These are phyloP conservation scores for Strigamia maritima DNA, from an alignment of 2,888 invertebrate genomes.

Conservation along the genomic window DNA sequence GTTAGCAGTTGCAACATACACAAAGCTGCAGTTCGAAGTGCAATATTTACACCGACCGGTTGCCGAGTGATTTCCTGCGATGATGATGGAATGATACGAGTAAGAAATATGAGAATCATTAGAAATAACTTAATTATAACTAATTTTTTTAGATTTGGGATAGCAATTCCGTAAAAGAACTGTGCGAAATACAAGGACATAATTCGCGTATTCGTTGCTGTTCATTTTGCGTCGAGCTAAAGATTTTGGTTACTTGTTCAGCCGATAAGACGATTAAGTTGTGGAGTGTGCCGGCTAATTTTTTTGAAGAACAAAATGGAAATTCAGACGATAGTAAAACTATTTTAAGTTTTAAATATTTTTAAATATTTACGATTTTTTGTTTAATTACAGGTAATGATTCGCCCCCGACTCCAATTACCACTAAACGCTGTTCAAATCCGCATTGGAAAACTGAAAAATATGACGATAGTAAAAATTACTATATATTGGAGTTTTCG, in stretches of 20 bases:
- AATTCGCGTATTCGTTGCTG: not conserved
- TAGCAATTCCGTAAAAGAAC: not conserved
- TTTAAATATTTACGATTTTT: too few relatives aligned
- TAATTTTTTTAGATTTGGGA: conserved; percentile 17
- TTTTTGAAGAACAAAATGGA: conserved; percentile 4
- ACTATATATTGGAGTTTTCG: not conserved
- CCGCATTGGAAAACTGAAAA: not conserved
- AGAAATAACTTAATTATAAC: not conserved
- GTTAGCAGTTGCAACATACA: not conserved
- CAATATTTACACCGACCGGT: not conserved
- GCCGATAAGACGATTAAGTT: not conserved
- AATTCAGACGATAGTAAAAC: conserved; percentile 8
- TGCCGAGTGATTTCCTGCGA: conserved; percentile 1
- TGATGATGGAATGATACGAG: not conserved
- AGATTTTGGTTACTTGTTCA: not conserved
- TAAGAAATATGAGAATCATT: not conserved
- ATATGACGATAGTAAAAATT: not conserved
- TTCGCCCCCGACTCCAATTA: not conserved
- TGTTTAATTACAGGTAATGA: not conserved
- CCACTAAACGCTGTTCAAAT: not conserved
- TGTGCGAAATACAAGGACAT: not conserved
- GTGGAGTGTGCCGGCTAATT: not conserved
- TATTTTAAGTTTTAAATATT: not conserved
- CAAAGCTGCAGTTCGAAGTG: not conserved
- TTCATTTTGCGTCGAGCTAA: not conserved